These are phyloP conservation scores for Pempheris klunzingeri DNA, from an alignment of 2,797 vertebrate genomes.

Conservation along the genomic window DNA sequence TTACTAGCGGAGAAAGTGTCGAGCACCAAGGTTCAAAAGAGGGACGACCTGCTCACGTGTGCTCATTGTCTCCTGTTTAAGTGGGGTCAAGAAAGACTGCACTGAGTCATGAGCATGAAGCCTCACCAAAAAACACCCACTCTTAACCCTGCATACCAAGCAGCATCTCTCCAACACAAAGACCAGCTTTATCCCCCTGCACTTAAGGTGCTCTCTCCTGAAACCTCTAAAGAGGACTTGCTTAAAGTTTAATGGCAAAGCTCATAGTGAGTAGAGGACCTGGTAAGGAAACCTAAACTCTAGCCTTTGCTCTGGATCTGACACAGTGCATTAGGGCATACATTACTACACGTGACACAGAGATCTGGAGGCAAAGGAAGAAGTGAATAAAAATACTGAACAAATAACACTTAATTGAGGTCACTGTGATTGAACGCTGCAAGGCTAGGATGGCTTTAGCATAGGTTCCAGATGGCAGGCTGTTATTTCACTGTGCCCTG, in stretches of 20 bases:
- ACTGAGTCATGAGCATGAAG: slow-evolving; percentile 67
- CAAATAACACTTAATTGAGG: slow-evolving; percentile 86
- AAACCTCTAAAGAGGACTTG: slow-evolving; percentile 71
- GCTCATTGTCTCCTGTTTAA: slow-evolving; percentile 79
- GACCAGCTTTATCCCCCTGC: slow-evolving; percentile 70
- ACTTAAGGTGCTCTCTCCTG: slow-evolving; percentile 67
- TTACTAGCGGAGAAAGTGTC: slow-evolving; percentile 44
- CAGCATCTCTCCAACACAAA: slow-evolving; percentile 74
- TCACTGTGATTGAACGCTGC: slow-evolving; percentile 80
- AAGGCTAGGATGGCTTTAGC: slow-evolving; percentile 73
- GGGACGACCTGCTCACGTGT: slow-evolving; percentile 71
- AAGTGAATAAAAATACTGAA: slow-evolving; percentile 77
- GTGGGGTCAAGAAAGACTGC: slow-evolving; percentile 81
- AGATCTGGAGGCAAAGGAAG: slow-evolving; percentile 63
- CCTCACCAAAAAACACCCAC: slow-evolving; percentile 62
- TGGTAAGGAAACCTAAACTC: slow-evolving; percentile 54
- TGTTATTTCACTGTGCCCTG: slow-evolving; percentile 86
- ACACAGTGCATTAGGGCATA: slow-evolving; percentile 37
- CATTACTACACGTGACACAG: slow-evolving; percentile 33
- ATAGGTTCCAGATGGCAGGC: slow-evolving; percentile 86
- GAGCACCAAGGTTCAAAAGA: slow-evolving; percentile 53
- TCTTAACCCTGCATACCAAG: slow-evolving; percentile 72
- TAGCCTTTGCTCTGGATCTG: slow-evolving; percentile 43
- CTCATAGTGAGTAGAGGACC: slow-evolving; percentile 45
- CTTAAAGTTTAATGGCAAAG: slow-evolving; percentile 72